Conservation (phyloP, 1,140 invertebrate genomes). For the Semibalanus balanoides region DNA sequence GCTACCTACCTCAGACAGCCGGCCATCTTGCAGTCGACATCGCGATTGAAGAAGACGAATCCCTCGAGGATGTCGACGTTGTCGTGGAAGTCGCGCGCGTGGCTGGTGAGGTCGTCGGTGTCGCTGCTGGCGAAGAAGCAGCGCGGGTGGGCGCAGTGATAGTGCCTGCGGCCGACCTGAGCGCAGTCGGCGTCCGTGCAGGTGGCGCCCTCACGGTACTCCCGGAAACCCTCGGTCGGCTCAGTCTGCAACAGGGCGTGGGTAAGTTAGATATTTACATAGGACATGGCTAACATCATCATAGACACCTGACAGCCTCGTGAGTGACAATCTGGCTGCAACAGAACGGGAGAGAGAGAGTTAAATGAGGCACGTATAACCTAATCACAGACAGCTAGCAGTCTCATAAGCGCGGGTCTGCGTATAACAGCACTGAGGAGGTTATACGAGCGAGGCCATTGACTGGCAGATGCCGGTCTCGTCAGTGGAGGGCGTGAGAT, state of each 20-base stretch:
- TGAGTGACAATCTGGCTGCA: too few relatives aligned
- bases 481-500: too few relatives aligned
- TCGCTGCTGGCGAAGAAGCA: conserved; percentile 55
- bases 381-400: too few relatives aligned
- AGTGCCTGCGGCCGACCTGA: conserved; percentile 45
- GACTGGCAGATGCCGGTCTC: too few relatives aligned
- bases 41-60: conserved; percentile 64
- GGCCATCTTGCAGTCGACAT: conserved; percentile 53
- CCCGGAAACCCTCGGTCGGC: neutral
- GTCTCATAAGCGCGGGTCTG: too few relatives aligned
- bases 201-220: neutral
- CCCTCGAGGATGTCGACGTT: conserved; percentile 65
- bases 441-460: too few relatives aligned
- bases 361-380: too few relatives aligned
- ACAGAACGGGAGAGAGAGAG: too few relatives aligned
- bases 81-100: conserved; percentile 67
- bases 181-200: conserved; percentile 41
- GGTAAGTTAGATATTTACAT: too few relatives aligned
- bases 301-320: too few relatives aligned
- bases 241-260: neutral
- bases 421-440: too few relatives aligned
- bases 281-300: too few relatives aligned
- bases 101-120: conserved; percentile 48
- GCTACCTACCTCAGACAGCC: conserved; percentile 42
- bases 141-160: conserved; percentile 56